Percentiles rank a stretch among this genome's conserved stretches.
These are phyloP conservation scores for cat (Felis catus) DNA, from an alignment of 2,113 vertebrate genomes.

Conservation along the genomic window F.catus_Fca126_mat1.0 CM031411.1:97399501-97400000, in stretches of 20 bases:
- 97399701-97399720: constrained; percentile 5
- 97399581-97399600: constrained; percentile 67
- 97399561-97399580: constrained; percentile 59
- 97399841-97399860: background rate
- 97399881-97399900: background rate
- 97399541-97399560: constrained; percentile 59
- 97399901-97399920: background rate
- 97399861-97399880: background rate
- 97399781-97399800: constrained; percentile 15
- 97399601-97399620: constrained; percentile 29
- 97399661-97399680: constrained; percentile 63
- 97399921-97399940: background rate
- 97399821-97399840: too few relatives aligned
- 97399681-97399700: constrained; percentile 61
- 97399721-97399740: background rate
- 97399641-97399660: constrained; percentile 59
- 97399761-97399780: background rate
- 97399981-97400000: background rate
- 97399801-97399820: background rate
- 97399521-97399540: constrained; percentile 45
- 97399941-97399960: constrained; percentile 25
- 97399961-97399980: background rate
- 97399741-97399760: background rate
- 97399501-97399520: background rate
- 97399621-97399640: constrained; percentile 64